phyloP scores from a whole-genome alignment of 2,113 vertebrate species.

The Siniperca knerii region DNA sequence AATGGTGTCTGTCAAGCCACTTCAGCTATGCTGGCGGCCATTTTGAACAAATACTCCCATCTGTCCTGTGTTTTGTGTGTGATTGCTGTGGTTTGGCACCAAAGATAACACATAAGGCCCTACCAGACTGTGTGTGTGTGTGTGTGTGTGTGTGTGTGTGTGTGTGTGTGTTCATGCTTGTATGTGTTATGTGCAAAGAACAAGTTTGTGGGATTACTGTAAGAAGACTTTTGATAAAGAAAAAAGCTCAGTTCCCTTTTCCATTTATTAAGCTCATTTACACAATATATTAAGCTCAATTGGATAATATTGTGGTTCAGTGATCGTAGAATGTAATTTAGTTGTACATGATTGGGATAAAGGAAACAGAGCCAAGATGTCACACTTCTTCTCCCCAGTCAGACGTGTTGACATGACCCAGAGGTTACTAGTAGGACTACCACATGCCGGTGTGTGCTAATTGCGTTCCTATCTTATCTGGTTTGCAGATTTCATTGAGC shows the following conservation, averaged over 20 bases:
- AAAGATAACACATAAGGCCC: conserved; percentile 46
- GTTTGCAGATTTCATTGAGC: conserved; percentile 4
- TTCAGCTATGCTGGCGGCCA: conserved; percentile 45
- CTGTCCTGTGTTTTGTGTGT: conserved; percentile 26
- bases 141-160: too few relatives aligned
- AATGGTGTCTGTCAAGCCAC: conserved; percentile 56
- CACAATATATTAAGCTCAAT: neutral
- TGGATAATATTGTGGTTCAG: neutral
- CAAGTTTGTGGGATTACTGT: neutral
- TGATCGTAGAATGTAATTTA: neutral
- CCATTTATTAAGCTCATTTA: neutral
- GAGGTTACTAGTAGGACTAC: conserved; percentile 32
- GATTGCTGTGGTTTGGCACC: conserved; percentile 49
- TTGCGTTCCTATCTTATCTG: conserved; percentile 29
- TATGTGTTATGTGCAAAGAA: neutral
- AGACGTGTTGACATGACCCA: conserved; percentile 67
- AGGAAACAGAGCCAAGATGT: conserved; percentile 43
- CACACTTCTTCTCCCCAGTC: conserved; percentile 12
- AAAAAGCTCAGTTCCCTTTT: neutral
- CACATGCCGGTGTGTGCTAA: conserved; percentile 16
- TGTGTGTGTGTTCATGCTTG: neutral
- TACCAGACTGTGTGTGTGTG: conserved; percentile 1
- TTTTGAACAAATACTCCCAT: conserved; percentile 67
- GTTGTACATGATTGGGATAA: neutral
- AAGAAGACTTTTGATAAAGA: neutral